Percentiles rank a stretch among this genome's conserved stretches.
Evolutionary conservation across 2,888 invertebrate species (phyloP).

Genomic region (Drosophila nigricruria): DNA sequence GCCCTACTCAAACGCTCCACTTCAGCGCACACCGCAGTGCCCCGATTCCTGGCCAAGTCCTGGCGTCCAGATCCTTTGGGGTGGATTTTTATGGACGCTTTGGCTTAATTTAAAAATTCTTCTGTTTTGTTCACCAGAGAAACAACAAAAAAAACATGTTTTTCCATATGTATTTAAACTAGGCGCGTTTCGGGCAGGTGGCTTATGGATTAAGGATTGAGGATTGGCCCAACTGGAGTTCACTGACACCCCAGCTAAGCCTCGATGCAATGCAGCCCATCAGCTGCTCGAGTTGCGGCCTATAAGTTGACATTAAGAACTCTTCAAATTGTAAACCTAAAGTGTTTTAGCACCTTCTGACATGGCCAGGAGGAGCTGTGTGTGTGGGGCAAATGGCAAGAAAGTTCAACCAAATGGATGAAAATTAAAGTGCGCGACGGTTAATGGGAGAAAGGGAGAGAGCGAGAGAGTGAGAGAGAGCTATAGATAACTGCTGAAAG

Average conservation of each 20-base stretch:
- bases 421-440: conserved; percentile 18
- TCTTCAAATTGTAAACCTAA: conserved; percentile 61
- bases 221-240: conserved; percentile 54
- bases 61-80: conserved; percentile 62
- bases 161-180: conserved; percentile 36
- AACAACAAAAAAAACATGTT: conserved; percentile 12
- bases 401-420: conserved; percentile 44
- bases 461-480: conserved; percentile 19
- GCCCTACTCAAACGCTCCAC: conserved; percentile 63
- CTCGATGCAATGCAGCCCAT: conserved; percentile 14
- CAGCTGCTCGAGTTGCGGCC: conserved; percentile 30
- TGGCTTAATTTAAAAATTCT: conserved; percentile 79
- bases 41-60: conserved; percentile 10
- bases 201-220: conserved; percentile 66
- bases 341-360: conserved; percentile 61
- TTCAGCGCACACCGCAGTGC: conserved; percentile 67
- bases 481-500: not conserved
- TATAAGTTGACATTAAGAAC: conserved; percentile 54
- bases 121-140: conserved; percentile 60
- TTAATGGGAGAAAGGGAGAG: not conserved
- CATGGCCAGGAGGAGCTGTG: conserved; percentile 4
- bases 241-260: conserved; percentile 52
- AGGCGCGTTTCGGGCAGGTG: conserved; percentile 71
- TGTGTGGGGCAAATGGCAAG: conserved; percentile 40
- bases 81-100: conserved; percentile 77